phyloP scores from a whole-genome alignment of 2,888 invertebrate genomes.

The Callimorpha dominula region DNA sequence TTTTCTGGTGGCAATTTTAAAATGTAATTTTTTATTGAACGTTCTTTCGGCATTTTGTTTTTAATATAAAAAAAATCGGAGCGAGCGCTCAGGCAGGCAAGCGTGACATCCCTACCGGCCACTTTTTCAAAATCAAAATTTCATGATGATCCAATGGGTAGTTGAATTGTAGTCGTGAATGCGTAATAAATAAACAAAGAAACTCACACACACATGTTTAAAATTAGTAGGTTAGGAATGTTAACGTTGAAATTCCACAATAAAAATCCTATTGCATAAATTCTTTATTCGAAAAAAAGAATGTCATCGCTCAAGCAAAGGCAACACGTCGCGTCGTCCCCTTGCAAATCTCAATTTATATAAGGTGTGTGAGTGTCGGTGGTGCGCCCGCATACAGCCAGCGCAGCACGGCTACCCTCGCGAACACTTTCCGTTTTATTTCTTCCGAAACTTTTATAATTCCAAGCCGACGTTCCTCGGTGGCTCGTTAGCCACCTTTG shows the following conservation, averaged over 20 bases:
- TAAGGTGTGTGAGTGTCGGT: conserved; percentile 53
- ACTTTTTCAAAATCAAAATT: not conserved
- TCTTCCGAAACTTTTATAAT: conserved; percentile 65
- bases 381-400: conserved; percentile 52
- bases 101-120: too few relatives aligned
- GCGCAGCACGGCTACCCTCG: conserved; percentile 26
- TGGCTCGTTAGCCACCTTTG: conserved; percentile 76
- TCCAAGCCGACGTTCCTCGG: conserved; percentile 58
- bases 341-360: conserved; percentile 59
- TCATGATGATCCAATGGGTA: not conserved
- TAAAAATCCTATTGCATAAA: not conserved
- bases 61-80: too few relatives aligned
- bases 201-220: not conserved
- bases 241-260: not conserved
- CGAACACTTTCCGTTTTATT: conserved; percentile 61
- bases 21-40: too few relatives aligned
- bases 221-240: not conserved
- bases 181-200: not conserved
- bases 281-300: conserved; percentile 18
- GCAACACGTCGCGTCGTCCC: conserved; percentile 39
- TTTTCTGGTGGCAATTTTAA: too few relatives aligned
- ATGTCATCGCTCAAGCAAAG: conserved; percentile 37
- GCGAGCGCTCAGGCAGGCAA: too few relatives aligned
- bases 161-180: too few relatives aligned
- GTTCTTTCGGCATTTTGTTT: too few relatives aligned